Evolutionary conservation across 2,797 vertebrate species (phyloP), one percentile per base, ranked within the genome.

Genomic region (Lepidocolaptes lacrymiger): DNA sequence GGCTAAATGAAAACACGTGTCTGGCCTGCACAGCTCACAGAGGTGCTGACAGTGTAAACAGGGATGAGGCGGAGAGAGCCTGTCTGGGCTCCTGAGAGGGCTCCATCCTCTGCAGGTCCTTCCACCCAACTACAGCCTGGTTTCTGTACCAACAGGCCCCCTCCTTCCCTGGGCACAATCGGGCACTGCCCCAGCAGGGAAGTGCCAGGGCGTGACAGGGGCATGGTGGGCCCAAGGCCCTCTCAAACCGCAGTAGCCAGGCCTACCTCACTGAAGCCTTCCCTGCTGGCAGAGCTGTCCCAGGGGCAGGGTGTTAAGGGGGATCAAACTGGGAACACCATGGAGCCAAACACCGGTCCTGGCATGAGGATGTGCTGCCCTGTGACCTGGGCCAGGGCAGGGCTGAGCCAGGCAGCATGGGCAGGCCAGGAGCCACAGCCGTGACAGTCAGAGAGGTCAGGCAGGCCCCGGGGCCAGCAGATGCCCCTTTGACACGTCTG

Each of bases 1-100:
- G 87, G 55, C 71, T 97, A 95, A 98, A 91, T 30, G 85, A 85
- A 97, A 97, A 97, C 98, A 97, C 74, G 88, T 97, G 97, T 96
- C 87, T 89, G 8, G 58, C 92, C 21, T 72, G 79, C 89, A 28
- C 39, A 67, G 63, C 8, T 44, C 68, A 11, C 5, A 7, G 87
- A 92, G 93, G 46, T 95, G 93, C 52, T 4, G 75, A 82, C 37
- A 13, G 63, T 85, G 89, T 94, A 95, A 76, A 76, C 90, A 71
- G 69, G 28, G 71, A 16, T 6, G 19, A 74, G 55, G 89, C 15
- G 11, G 36, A 62, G 36, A 52, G n/a, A 61, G 75, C 67, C 72
- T 19, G 23, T 22, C 74, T 34, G 71, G 13, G 81, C 34, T 67
- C 73, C 48, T 10, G 8, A 52, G 54, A 67, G 32, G 44, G 58